A percentile compares a stretch with the other conserved stretches of the same genome.
Conservation (phyloP, 2,113 vertebrate species). For the Lates calcarifer region DNA sequence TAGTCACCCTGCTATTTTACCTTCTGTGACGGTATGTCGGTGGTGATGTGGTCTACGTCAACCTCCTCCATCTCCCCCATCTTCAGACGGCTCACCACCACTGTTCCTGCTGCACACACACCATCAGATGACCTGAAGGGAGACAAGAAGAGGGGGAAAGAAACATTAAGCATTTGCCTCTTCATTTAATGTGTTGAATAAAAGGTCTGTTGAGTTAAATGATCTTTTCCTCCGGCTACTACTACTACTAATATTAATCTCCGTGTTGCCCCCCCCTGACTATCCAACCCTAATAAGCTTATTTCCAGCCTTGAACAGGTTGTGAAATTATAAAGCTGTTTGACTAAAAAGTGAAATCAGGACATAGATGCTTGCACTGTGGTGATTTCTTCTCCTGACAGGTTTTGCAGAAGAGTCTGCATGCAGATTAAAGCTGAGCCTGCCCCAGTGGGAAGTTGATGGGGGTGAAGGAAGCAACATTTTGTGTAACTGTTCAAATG, state of each 20-base stretch:
- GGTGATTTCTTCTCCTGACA: constrained; percentile 37
- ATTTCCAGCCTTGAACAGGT: constrained; percentile 53
- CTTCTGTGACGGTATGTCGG: constrained; percentile 82
- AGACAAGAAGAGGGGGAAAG: constrained; percentile 8
- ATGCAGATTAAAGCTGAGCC: constrained; percentile 39
- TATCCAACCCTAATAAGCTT: constrained; percentile 45
- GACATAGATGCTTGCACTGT: constrained; percentile 41
- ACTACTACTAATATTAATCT: constrained; percentile 26
- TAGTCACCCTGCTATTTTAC: constrained; percentile 45
- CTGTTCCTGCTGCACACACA: constrained; percentile 90
- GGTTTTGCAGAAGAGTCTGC: constrained; percentile 36
- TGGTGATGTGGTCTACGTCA: constrained; percentile 88
- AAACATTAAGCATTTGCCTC: not conserved
- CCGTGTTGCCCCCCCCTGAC: not conserved
- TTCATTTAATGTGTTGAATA: constrained; percentile 30
- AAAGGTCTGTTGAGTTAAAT: constrained; percentile 37
- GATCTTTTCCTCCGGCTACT: constrained; percentile 17
- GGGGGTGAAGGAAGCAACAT: constrained; percentile 36
- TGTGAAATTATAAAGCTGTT: constrained; percentile 52
- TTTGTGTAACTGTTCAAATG: constrained; percentile 56
- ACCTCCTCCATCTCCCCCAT: constrained; percentile 96
- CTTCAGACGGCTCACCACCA: constrained; percentile 93
- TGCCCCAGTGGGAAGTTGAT: constrained; percentile 20
- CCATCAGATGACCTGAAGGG: constrained; percentile 92
- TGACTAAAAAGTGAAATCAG: constrained; percentile 47